Percentiles rank a stretch among this genome's conserved stretches.
These are phyloP conservation scores for Blennius ocellaris DNA, from an alignment of 2,113 vertebrate genomes.

Conservation along the genomic window DNA sequence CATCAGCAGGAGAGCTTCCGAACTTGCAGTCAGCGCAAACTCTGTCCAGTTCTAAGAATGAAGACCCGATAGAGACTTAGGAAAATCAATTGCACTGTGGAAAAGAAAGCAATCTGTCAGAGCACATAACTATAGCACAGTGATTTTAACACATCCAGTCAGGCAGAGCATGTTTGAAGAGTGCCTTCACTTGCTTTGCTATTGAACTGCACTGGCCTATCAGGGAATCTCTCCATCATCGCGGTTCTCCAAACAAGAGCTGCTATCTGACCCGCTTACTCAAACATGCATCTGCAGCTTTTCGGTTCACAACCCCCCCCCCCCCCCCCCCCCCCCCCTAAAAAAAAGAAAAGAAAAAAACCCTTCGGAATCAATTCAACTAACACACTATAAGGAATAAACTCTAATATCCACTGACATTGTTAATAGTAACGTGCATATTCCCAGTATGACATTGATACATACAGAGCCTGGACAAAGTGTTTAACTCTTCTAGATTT, in stretches of 20 bases:
- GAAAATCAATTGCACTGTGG: constrained; percentile 49
- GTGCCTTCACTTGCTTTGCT: constrained; percentile 50
- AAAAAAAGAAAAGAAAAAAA: neutral
- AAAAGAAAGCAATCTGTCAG: constrained; percentile 59
- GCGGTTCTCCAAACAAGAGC: constrained; percentile 51
- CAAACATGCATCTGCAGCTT: constrained; percentile 16
- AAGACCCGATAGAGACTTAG: constrained; percentile 48
- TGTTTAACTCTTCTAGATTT: too few relatives aligned
- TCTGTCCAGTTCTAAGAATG: constrained; percentile 17
- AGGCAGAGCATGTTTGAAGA: constrained; percentile 59
- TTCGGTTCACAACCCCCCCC: constrained; percentile 9
- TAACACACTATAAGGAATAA: neutral
- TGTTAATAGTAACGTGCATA: neutral
- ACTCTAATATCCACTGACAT: neutral
- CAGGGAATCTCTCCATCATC: constrained; percentile 47
- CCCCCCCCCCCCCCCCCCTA: neutral
- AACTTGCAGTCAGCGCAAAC: constrained; percentile 17
- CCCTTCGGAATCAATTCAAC: constrained; percentile 8
- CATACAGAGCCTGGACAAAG: too few relatives aligned
- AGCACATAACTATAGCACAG: constrained; percentile 48
- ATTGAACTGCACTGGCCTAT: constrained; percentile 50
- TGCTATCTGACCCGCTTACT: constrained; percentile 1
- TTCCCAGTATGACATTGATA: too few relatives aligned
- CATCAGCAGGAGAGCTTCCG: constrained; percentile 4
- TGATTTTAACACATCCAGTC: constrained; percentile 57